These are phyloP conservation scores for Branchinecta lindahli DNA, from an alignment of 1,140 invertebrate species.

Conservation along the genomic window DNA sequence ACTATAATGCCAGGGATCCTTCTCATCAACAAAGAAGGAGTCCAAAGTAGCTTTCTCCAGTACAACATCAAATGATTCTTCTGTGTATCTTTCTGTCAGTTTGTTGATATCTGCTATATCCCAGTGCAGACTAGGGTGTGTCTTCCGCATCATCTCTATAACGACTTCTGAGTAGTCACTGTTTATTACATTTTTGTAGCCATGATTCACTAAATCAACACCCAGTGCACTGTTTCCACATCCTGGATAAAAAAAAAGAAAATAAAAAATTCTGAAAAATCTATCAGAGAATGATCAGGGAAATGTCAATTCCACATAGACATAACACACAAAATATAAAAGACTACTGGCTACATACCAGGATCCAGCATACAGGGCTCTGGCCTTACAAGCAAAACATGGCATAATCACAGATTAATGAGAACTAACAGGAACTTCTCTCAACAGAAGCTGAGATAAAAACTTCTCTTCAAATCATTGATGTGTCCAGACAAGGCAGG, in stretches of 20 bases:
- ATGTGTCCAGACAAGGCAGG: no score
- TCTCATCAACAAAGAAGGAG: slow-evolving; percentile 35
- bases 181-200: slow-evolving; percentile 33
- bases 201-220: slow-evolving; percentile 33
- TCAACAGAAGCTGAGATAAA: no score
- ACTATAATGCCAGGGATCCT: slow-evolving; percentile 34
- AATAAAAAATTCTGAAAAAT: slow-evolving; percentile 9
- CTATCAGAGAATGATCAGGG: slow-evolving; percentile 6
- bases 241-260: slow-evolving; percentile 27
- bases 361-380: no score
- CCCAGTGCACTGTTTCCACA: slow-evolving; percentile 38
- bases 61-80: slow-evolving; percentile 34
- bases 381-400: no score
- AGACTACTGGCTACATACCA: no score
- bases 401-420: no score
- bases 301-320: not conserved
- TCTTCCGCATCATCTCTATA: slow-evolving; percentile 31
- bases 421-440: no score
- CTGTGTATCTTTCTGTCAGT: slow-evolving; percentile 26
- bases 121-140: slow-evolving; percentile 28
- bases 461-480: no score
- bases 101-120: slow-evolving; percentile 31
- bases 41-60: slow-evolving; percentile 40
- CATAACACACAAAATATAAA: not conserved
- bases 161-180: slow-evolving; percentile 36